Percentiles rank a stretch among this genome's conserved stretches.
Conservation (phyloP, 2,113 vertebrate genomes). For the Tor tambroides region DNA sequence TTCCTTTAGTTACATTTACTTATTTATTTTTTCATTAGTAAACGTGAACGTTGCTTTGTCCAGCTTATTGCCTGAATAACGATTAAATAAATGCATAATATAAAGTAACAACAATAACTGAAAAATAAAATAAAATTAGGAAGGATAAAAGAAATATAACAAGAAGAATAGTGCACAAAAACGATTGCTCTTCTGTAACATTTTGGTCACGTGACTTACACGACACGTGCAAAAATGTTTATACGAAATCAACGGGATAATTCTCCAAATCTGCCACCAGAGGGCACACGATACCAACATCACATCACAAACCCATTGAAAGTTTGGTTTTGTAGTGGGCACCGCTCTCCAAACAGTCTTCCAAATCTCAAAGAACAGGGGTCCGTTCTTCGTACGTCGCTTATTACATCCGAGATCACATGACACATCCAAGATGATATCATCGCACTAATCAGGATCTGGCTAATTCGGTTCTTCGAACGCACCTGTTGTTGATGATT, state of each 20-base stretch:
- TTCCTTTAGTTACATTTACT: background rate
- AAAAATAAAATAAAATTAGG: background rate
- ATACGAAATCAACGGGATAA: background rate
- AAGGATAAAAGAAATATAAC: background rate
- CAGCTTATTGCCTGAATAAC: background rate
- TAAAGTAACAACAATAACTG: background rate
- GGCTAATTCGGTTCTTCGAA: too few relatives aligned
- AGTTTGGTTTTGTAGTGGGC: background rate
- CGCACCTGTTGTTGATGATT: too few relatives aligned
- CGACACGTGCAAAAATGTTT: background rate
- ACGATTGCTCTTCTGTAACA: too few relatives aligned
- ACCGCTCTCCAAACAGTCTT: background rate
- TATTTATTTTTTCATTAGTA: background rate
- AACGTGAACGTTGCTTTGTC: background rate
- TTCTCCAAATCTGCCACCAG: constrained; percentile 43
- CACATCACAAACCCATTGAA: background rate
- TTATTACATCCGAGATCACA: too few relatives aligned
- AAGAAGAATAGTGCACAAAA: too few relatives aligned
- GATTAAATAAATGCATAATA: background rate
- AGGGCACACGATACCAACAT: constrained; percentile 42
- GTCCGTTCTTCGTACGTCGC: too few relatives aligned
- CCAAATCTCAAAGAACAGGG: background rate
- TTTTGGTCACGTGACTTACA: too few relatives aligned
- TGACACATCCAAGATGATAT: too few relatives aligned
- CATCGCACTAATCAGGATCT: too few relatives aligned